phyloP scores from a whole-genome alignment of 2,113 vertebrate species.

The Phylloscopus whistleri region DNA sequence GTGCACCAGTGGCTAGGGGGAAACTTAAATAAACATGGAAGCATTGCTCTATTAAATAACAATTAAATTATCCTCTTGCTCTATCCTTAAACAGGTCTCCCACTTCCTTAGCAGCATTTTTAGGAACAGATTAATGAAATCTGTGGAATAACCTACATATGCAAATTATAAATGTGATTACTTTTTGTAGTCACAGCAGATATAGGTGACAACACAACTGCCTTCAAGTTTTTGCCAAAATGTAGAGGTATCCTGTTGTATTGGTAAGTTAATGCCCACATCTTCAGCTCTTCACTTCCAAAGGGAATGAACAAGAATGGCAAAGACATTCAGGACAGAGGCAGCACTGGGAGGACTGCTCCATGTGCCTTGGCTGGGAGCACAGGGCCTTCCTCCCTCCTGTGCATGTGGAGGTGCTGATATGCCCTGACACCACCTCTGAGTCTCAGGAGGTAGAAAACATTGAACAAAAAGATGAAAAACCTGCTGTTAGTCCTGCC shows the following conservation, averaged over 20 bases:
- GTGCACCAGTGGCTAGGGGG: neutral
- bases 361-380: neutral
- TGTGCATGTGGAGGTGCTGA: neutral
- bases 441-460: neutral
- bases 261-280: neutral
- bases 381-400: neutral
- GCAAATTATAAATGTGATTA: slow-evolving; percentile 36
- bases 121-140: slow-evolving; percentile 38
- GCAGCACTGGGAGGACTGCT: neutral
- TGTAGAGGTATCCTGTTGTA: neutral
- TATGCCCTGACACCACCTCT: neutral
- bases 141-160: slow-evolving; percentile 21
- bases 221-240: slow-evolving; percentile 47
- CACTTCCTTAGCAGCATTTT: slow-evolving; percentile 48
- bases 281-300: neutral
- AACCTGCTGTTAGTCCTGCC: neutral
- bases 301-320: neutral
- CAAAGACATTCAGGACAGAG: neutral
- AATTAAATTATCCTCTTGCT: slow-evolving; percentile 20
- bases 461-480: neutral
- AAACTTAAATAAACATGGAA: slow-evolving; percentile 17
- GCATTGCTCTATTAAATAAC: slow-evolving; percentile 5
- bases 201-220: slow-evolving; percentile 4
- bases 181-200: slow-evolving; percentile 36
- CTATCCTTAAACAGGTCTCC: neutral